Base-by-base conservation (phyloP, 2,113 vertebrate genomes). In the Cricetomys ansorgei region DNA sequence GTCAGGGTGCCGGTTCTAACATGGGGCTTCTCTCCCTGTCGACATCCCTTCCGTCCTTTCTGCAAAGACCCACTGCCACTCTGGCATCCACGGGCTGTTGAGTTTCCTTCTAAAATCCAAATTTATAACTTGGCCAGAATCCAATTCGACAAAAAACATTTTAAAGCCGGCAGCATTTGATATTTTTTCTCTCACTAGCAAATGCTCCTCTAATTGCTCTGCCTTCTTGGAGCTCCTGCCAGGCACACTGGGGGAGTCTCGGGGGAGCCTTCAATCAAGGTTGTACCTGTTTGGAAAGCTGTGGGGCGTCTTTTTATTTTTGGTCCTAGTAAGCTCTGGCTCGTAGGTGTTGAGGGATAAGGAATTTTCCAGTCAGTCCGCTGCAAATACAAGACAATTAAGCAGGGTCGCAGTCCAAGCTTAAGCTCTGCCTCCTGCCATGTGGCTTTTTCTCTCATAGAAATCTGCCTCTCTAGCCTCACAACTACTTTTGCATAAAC, bases 311-410 rank as follows among this genome's bases (percentile, higher is more conserved):
- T 43, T 88, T 48, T 62, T 57, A 75, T 73, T 95, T 92, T 73
- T 23, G 77, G 69, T 57, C 50, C 65, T 64, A 37, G 65, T 91
- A 12, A 55, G 67, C 72, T 86, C 70, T 25, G 65, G 62, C 21
- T 90, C 0, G 0, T 53, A 84, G 89, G 93, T 79, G 80, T 64
- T 37, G 64, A 69, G 62, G 40, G 88, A 69, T 37, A 15, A 89
- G 96, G 67, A 65, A 83, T 86, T 93, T 97, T 89, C 93, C 83
- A 83, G 40, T 86, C 53, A 31, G 7, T 83, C 86, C 55, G 5
- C 27, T 27, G 81, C 34, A 45, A 37, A 40, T 5, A 12, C 12
- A 25, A 69, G 62, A 7, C 9, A 40, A 73, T 55, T 1, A 45
- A 75, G 37, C 53, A 3, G 31, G 57, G 17, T 34, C 23, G 6